Evolutionary conservation across 2,797 vertebrate genomes (phyloP), one percentile per base, ranked within the genome.

Genomic region (Mus spretus): DNA sequence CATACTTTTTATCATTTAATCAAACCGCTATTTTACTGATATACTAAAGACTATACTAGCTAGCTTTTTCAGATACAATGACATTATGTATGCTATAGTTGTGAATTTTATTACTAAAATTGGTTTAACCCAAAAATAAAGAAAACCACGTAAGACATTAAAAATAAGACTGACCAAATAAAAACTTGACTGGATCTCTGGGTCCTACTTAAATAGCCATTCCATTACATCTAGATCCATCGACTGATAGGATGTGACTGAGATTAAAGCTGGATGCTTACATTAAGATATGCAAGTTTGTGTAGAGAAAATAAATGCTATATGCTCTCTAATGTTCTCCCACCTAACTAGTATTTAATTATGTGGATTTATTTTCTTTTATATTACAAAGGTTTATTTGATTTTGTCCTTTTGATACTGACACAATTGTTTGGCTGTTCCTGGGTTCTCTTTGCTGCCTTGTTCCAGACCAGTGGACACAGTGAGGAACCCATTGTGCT

Each of bases 1-100:
- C 97, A 85, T 89, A 89, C 93, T 90, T 95, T 98, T 98, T 98
- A 92, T 63, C 44, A 4, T 98, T 98, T 98, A 98, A 98, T 94
- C 92, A 96, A 98, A 97, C 97, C 93, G 97, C 98, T 98, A 96
- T 98, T 98, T 95, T 80, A 98, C 97, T 95, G 74, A 65, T 31
- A 65, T 9, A 65, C 31, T 98, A 97, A 97, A 95, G 91, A 98
- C 91, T 91, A 37, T 86, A 34, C 96, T 98, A 77, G 92, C 93
- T 97, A 97, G 40, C 24, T 96, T 97, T 95, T 94, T 98, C 85
- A 97, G 96, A 92, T 40, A 12, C 59, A 95, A 57, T 61, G 96
- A 77, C 81, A 96, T 93, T 89, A 63, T 93, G 65, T 97, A 74
- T 93, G 89, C 88, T 94, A 91, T 88, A 97, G 57, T 98, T 96